Percentiles rank a stretch among this genome's conserved stretches.
Conservation (phyloP, 2,797 vertebrate species). For the Tympanoctomys barrerae region DNA sequence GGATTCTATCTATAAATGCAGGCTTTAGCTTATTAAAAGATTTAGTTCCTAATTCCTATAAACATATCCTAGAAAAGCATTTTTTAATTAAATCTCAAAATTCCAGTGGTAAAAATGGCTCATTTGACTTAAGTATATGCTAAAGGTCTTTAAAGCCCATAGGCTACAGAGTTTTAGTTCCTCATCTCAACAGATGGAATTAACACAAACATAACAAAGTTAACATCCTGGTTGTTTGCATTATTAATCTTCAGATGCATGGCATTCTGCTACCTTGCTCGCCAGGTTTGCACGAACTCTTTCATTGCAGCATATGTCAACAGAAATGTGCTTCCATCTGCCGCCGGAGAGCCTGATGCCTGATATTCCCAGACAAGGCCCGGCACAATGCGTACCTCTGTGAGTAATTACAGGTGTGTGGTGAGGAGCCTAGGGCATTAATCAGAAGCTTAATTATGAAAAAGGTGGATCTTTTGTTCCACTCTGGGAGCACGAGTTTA, state of each 20-base stretch:
- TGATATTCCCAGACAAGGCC: conserved; percentile 84
- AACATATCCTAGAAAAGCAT: conserved; percentile 40
- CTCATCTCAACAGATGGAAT: conserved; percentile 86
- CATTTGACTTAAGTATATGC: conserved; percentile 50
- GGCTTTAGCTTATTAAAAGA: conserved; percentile 43
- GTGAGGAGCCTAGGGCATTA: conserved; percentile 84
- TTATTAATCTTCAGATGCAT: conserved; percentile 89
- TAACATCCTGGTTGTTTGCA: conserved; percentile 84
- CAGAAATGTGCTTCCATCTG: conserved; percentile 92
- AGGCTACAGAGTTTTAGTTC: conserved; percentile 47
- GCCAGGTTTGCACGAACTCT: conserved; percentile 88
- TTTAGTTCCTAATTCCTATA: conserved; percentile 50
- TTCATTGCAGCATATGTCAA: conserved; percentile 91
- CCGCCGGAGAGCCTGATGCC: conserved; percentile 84
- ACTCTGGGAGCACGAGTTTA: conserved; percentile 75
- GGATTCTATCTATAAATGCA: conserved; percentile 33
- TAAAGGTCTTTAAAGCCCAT: conserved; percentile 19
- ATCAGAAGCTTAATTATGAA: conserved; percentile 89
- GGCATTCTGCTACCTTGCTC: conserved; percentile 83
- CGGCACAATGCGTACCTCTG: conserved; percentile 88
- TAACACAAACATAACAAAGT: conserved; percentile 81
- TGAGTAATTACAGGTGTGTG: conserved; percentile 93
- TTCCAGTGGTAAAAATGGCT: conserved; percentile 69
- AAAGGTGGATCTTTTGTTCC: conserved; percentile 91
- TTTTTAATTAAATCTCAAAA: conserved; percentile 66